Percentiles rank a stretch among this genome's conserved stretches.
These are phyloP conservation scores for Ephialtes manifestator DNA, from an alignment of 2,888 invertebrate genomes.

Conservation along the genomic window DNA sequence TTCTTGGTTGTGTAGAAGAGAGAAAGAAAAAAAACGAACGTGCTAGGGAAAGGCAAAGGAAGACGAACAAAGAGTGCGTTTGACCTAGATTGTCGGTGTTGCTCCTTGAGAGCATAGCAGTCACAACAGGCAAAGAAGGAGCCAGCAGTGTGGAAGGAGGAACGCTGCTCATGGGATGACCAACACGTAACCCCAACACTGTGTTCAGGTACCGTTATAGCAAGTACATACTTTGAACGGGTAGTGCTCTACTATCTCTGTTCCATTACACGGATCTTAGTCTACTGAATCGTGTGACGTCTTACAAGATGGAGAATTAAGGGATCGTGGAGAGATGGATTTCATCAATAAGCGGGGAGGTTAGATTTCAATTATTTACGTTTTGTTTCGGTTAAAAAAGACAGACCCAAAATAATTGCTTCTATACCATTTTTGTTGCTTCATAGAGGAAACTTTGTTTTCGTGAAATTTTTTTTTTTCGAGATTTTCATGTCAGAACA, in stretches of 20 bases:
- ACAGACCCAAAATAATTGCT: no score
- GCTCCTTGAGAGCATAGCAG: constrained; percentile 43
- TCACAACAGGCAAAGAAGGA: constrained; percentile 29
- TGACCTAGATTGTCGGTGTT: constrained; percentile 55
- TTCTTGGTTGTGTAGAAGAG: background rate
- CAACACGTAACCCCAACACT: constrained; percentile 39
- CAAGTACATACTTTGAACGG: constrained; percentile 27
- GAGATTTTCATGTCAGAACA: no score
- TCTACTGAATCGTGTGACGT: constrained; percentile 19
- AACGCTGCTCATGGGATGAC: constrained; percentile 9
- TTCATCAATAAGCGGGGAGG: background rate
- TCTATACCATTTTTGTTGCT: no score
- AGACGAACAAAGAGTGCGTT: constrained; percentile 63
- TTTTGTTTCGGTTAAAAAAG: no score
- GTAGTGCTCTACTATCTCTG: background rate
- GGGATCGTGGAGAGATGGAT: background rate
- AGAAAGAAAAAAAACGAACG: background rate
- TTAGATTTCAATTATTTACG: no score
- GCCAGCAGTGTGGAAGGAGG: constrained; percentile 31
- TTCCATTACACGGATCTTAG: background rate
- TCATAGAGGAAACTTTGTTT: no score
- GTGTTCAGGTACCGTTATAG: constrained; percentile 42
- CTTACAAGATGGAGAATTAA: background rate
- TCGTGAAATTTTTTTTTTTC: no score
- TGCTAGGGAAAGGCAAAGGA: constrained; percentile 30